phyloP scores from a whole-genome alignment of 2,888 invertebrate genomes.

The Phortica magna region DNA sequence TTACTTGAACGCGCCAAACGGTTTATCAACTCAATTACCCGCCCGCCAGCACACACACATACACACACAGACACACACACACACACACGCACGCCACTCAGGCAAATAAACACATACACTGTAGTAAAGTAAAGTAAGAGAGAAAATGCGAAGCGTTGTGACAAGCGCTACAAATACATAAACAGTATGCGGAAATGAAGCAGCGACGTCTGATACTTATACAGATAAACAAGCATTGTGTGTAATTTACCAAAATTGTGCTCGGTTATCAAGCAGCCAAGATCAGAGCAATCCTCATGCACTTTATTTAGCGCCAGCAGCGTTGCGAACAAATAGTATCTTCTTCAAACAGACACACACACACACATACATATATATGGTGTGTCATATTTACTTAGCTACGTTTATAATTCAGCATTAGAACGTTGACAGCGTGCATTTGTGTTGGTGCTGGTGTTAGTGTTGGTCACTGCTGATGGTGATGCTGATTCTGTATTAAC shows the following conservation, averaged over 20 bases:
- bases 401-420: constrained; percentile 15
- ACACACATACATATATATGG: constrained; percentile 6
- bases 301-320: constrained; percentile 35
- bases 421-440: constrained; percentile 14
- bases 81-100: not conserved
- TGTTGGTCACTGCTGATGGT: constrained; percentile 27
- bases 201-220: constrained; percentile 57
- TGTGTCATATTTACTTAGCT: constrained; percentile 2
- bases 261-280: constrained; percentile 58
- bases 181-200: not conserved
- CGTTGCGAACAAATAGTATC: constrained; percentile 34
- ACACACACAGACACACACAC: not conserved
- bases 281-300: constrained; percentile 48
- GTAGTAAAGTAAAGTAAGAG: not conserved
- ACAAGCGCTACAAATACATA: not conserved
- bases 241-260: constrained; percentile 68
- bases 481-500: too few species aligned
- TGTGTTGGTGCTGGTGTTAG: not conserved
- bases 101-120: not conserved
- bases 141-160: too few species aligned
- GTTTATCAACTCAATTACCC: constrained; percentile 71
- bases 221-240: constrained; percentile 70
- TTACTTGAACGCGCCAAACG: constrained; percentile 57
- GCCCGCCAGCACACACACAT: constrained; percentile 19
- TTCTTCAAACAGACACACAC: not conserved